These are phyloP conservation scores for Eumerus sabulonum DNA, from an alignment of 2,888 invertebrate genomes.

Conservation along the genomic window DNA sequence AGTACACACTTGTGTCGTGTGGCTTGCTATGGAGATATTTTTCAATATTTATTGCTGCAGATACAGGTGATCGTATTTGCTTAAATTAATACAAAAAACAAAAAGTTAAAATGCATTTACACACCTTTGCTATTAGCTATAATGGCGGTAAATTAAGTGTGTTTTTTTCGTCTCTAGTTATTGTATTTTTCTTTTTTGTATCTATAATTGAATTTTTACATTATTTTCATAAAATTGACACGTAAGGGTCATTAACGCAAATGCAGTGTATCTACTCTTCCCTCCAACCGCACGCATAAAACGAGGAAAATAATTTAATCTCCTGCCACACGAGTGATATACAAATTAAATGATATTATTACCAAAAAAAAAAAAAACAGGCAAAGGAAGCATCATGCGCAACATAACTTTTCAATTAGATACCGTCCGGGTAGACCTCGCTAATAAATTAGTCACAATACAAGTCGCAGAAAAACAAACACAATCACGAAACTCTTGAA, in stretches of 20 bases:
- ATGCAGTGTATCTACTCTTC: background rate
- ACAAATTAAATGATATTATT: constrained; percentile 42
- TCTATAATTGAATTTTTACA: constrained; percentile 56
- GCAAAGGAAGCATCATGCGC: constrained; percentile 23
- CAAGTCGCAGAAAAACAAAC: constrained; percentile 11
- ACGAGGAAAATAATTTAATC: constrained; percentile 18
- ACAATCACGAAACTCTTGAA: background rate
- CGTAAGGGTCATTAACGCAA: constrained; percentile 53
- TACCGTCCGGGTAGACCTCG: constrained; percentile 23
- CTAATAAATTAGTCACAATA: constrained; percentile 30
- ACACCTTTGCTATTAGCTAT: constrained; percentile 61
- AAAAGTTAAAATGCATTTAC: constrained; percentile 3
- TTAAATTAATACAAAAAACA: constrained; percentile 11
- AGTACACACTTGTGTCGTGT: too few relatives aligned
- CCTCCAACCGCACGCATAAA: constrained; percentile 14
- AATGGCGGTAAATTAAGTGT: constrained; percentile 47
- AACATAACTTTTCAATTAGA: constrained; percentile 61
- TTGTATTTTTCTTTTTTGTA: constrained; percentile 20
- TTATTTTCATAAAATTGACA: constrained; percentile 46
- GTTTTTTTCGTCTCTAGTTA: constrained; percentile 14
- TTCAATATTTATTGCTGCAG: constrained; percentile 52
- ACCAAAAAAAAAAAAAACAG: constrained; percentile 23
- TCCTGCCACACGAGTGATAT: constrained; percentile 8
- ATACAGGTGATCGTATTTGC: constrained; percentile 58
- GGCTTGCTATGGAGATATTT: constrained; percentile 40